A percentile compares a stretch with the other conserved stretches of the same genome.
Evolutionary conservation across 1,140 invertebrate species (phyloP).

Genomic region (Procambarus virginalis): DNA sequence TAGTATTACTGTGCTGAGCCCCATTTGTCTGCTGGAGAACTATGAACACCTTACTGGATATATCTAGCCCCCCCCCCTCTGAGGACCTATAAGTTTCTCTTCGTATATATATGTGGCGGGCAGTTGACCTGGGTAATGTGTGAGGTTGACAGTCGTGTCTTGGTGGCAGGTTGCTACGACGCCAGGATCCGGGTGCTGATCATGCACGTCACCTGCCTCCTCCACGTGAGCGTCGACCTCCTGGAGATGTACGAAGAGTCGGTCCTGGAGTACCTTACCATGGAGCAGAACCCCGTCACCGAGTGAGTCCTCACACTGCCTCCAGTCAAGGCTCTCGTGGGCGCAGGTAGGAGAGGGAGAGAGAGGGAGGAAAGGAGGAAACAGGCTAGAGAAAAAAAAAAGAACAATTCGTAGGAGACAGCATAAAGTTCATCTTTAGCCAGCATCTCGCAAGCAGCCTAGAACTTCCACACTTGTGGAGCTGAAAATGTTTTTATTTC

Average conservation of each 20-base stretch:
- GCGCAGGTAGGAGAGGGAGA: background rate
- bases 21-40: too few species aligned
- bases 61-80: background rate
- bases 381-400: background rate
- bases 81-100: background rate
- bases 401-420: too few species aligned
- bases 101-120: too few species aligned
- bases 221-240: slow-evolving; percentile 77
- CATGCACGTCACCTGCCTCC: slow-evolving; percentile 76
- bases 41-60: too few species aligned
- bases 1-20: too few species aligned
- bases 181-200: slow-evolving; percentile 80
- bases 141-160: background rate
- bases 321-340: too few species aligned
- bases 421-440: too few species aligned
- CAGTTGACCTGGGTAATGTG: too few species aligned
- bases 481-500: too few species aligned
- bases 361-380: background rate
- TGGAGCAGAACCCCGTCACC: slow-evolving; percentile 73
- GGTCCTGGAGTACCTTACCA: slow-evolving; percentile 75
- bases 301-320: slow-evolving; percentile 47
- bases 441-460: too few species aligned
- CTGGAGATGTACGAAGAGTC: slow-evolving; percentile 75
- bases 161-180: slow-evolving; percentile 79
- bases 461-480: too few species aligned